Evolutionary conservation across 2,888 invertebrate genomes (phyloP), one percentile per base, ranked within the genome.

Genomic region (Ctena decussata): DNA sequence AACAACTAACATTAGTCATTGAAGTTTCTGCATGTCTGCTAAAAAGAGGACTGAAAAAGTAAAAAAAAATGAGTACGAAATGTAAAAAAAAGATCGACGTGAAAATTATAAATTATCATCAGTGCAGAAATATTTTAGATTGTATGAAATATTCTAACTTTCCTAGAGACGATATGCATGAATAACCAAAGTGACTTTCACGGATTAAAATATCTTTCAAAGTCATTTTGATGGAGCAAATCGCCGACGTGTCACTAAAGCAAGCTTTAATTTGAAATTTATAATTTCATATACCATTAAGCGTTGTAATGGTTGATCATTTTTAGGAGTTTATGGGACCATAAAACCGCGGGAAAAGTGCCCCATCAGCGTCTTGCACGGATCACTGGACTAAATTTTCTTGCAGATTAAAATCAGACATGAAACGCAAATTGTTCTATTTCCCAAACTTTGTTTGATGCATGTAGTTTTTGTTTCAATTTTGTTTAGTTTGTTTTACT

Each of bases 221-320:
- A 30, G 65, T 21, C 32, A 65, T 65, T 65, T 65, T 32, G 65
- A 2, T 32, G 35, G 21, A 35, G 8, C n/a, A 65, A 65, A 18
- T 32, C 35, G 65, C 21, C 35, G 65, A 65, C 65, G 30, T 18
- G 21, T 65, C 65, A 35, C 32, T 65, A 24, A 65, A 65, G 1
- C 65, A 65, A 65, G 35, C 24, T 12, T n/a, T 65, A 24, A 35
- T 65, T 65, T 30, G 24, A 65, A 65, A 65, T 65, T 65, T 35
- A 65, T 65, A 65, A 65, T 65, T 65, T 65, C 65, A 65, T 65
- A 65, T 65, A 24, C 65, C 65, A 65, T 65, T 65, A 65, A 65
- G 6, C 35, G 30, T 65, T 32, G 6, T 65, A 65, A 65, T 65
- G 65, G 30, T 30, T 35, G 65, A 32, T 35, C 35, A 18, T 35